Base-by-base conservation (phyloP, 1,140 invertebrate genomes). In the Ganaspis sp. region DNA sequence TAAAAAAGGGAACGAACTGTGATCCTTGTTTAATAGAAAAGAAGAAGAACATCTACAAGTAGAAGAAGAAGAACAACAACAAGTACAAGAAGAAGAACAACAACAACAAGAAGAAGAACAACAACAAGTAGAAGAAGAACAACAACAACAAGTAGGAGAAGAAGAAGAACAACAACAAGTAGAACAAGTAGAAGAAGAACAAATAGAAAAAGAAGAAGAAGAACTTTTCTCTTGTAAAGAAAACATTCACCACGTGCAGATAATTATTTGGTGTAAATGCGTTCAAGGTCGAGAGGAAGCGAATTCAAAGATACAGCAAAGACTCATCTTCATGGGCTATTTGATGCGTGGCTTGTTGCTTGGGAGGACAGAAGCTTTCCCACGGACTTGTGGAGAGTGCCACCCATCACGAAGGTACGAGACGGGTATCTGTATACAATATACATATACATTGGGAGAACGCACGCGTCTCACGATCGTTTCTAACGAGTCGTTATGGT, bases 401-500 rank as follows among this genome's bases (percentile, higher is more conserved):
- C 82, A 83, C 82, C 78, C 81, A 79, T 81, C 80, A 75, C 74
- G 81, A 79, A 71, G 75, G 80, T 75, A 74, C 53, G 69, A 74
- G 69, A 77, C 49, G 49, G 29, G 75, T 80, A 77, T 73, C 38
- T 37, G 40, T 40, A 71, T 40, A 42, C 70, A 42, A 34, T 42
- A 42, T 26, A 58, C 17, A 75, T 76, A 73, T 75, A 76, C 64
- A 29, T 64, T 34, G 23, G n/a, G 76, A 78, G 64, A 69, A 75
- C 73, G 74, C 82, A 75, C 75, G 78, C 73, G 75, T 80, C 77
- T 76, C 69, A 82, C 79, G 78, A 79, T 74, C 79, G 77, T 77
- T 81, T 77, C 83, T 85, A 85, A 87, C 84, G 81, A 85, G 81
- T 87, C 86, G 84, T 88, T 89, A 89, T 88, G 88, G 82, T 88